A percentile compares a stretch with the other conserved stretches of the same genome.
Evolutionary conservation across 1,140 invertebrate genomes (phyloP).

Genomic region (Trachelipus rathkii): DNA sequence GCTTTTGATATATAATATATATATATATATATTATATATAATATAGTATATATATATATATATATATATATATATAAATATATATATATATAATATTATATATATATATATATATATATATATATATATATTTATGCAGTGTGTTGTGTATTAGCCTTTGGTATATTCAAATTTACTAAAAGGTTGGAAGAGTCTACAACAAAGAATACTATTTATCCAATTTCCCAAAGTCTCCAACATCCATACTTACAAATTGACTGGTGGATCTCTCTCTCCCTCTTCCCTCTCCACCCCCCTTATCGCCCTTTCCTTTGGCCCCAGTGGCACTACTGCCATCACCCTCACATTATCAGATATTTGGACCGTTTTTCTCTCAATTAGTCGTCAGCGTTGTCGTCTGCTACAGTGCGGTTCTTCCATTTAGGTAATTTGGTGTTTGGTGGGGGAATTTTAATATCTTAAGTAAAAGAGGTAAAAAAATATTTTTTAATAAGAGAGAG

Average conservation of each 20-base stretch:
- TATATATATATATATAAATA: too few species aligned
- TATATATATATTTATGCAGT: too few species aligned
- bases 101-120: too few species aligned
- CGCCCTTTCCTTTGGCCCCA: neutral
- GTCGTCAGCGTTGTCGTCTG: neutral
- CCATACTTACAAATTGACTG: too few species aligned
- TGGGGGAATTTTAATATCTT: neutral
- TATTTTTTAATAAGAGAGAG: neutral
- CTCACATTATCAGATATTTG: neutral
- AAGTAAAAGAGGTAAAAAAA: neutral
- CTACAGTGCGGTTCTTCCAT: neutral
- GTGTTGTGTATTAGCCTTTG: too few species aligned
- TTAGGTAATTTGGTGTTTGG: neutral
- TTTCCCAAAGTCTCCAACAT: too few species aligned
- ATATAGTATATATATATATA: too few species aligned
- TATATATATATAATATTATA: too few species aligned
- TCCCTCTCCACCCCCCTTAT: conserved; percentile 10
- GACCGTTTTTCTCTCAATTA: conserved; percentile 10
- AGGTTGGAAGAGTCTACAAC: neutral
- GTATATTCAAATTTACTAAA: neutral
- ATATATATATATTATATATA: too few species aligned
- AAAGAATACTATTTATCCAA: too few species aligned
- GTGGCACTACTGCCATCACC: neutral
- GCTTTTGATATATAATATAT: too few species aligned
- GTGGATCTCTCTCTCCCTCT: neutral